A percentile compares a stretch with the other conserved stretches of the same genome.
These are phyloP conservation scores for Tipula confusa DNA, from an alignment of 2,888 invertebrate species.

Conservation along the genomic window DNA sequence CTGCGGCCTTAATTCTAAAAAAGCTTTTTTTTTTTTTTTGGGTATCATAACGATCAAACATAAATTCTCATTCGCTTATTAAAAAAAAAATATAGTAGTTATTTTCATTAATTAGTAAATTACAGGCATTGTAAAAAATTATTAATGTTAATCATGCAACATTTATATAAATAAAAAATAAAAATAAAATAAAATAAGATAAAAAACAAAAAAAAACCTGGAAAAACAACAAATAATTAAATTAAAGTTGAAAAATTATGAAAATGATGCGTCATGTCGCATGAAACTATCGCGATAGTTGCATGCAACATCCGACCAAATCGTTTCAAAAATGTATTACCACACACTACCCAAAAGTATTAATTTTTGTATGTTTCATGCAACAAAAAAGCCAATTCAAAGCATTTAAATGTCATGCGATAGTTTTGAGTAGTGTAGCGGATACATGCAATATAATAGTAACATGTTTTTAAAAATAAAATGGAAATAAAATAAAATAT, in stretches of 20 bases:
- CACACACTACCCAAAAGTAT: neutral
- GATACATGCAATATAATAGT: neutral
- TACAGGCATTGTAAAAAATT: slow-evolving; percentile 6
- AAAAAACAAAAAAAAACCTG: slow-evolving; percentile 27
- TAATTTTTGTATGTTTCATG: neutral
- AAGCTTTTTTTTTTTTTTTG: neutral
- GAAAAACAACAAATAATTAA: slow-evolving; percentile 21
- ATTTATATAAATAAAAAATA: neutral
- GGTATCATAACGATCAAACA: slow-evolving; percentile 17
- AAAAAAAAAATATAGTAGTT: neutral
- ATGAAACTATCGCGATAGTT: neutral
- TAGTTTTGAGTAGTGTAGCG: slow-evolving; percentile 3
- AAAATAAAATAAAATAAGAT: neutral
- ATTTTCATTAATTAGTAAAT: slow-evolving; percentile 3
- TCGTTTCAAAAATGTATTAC: neutral
- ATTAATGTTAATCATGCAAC: neutral
- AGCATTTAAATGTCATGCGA: neutral
- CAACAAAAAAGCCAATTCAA: slow-evolving; percentile 16
- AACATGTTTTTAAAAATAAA: neutral
- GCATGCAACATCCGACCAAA: neutral
- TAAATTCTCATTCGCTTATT: slow-evolving; percentile 27
- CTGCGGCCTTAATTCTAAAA: neutral
- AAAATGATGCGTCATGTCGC: neutral
- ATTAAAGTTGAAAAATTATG: neutral
- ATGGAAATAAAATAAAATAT: neutral